Conservation (phyloP, 2,113 vertebrate species). For the Oenanthe oenanthe region DNA sequence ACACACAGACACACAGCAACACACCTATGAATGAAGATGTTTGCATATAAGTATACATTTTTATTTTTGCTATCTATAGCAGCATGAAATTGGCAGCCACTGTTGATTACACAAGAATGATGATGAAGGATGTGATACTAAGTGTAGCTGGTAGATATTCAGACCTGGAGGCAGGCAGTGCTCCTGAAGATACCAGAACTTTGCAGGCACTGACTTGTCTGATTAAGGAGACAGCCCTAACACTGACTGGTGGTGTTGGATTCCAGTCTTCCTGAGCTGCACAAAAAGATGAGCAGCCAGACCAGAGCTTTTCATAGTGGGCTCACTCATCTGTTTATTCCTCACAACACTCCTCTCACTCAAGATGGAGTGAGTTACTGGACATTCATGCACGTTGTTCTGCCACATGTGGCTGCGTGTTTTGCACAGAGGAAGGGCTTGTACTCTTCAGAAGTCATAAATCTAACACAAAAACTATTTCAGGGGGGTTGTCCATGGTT, state of each 20-base stretch:
- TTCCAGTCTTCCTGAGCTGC: not conserved
- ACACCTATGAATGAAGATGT: not conserved
- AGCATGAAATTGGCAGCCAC: not conserved
- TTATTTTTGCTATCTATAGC: not conserved
- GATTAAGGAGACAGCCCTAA: not conserved
- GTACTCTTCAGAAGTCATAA: not conserved
- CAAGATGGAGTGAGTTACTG: not conserved
- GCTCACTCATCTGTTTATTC: not conserved
- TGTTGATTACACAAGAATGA: not conserved
- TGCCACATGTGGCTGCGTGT: not conserved
- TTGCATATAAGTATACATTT: not conserved
- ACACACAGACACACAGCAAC: not conserved
- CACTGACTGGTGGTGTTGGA: not conserved
- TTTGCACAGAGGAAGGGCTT: not conserved
- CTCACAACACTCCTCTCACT: not conserved
- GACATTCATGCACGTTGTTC: not conserved
- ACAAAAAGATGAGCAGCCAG: not conserved
- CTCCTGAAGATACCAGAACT: not conserved
- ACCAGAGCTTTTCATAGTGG: not conserved
- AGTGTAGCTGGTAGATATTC: not conserved
- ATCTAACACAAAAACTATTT: not conserved
- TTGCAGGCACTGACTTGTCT: not conserved
- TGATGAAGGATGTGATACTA: not conserved
- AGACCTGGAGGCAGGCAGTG: not conserved
- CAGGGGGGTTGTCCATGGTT: not conserved